Base-by-base conservation (phyloP, 2,797 vertebrate genomes). In the Sparus aurata region DNA sequence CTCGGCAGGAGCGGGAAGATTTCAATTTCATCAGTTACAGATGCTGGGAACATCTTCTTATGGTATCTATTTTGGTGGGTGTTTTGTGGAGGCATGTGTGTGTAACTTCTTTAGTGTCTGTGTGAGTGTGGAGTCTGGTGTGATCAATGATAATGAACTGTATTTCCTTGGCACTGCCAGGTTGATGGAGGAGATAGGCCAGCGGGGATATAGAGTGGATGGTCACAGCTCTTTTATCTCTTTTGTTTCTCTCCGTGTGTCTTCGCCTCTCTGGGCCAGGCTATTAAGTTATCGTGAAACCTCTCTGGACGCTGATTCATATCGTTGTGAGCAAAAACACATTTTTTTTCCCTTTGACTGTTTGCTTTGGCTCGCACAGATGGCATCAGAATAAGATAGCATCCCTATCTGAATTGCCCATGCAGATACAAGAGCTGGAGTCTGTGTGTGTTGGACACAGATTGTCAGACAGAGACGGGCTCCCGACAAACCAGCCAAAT, bases 131-230 rank as follows among this genome's bases (percentile, higher is more conserved):
- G 68, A 64, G 64, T 65, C 58, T 16, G 38, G 62, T 73, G 71
- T 88, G 84, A 91, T 92, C 81, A 87, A 79, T 85, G 88, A 89
- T 89, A 87, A 91, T 87, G 84, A 92, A 85, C 69, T 75, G 84
- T 75, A 78, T 90, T 91, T 89, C 85, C 86, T 81, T 82, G 80
- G 79, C 68, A 64, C 65, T 86, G 91, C 77, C 88, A 90, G 79
- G 75, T 79, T 91, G 89, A 90, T 86, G 82, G 89, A 92, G 64
- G 80, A 86, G 86, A 86, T 54, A 63, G 73, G 69, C 66, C 55
- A 50, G 75, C 54, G 25, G 74, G 75, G 88, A 80, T 58, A 77
- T 54, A 77, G 57, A 85, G 70, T 73, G 75, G 77, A 83, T 57
- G 68, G 79, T 80, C 73, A 75, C 85, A 80, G 73, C 79, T 89